phyloP scores from a whole-genome alignment of 2,113 vertebrate species.

The Myotis brandtii region DNA sequence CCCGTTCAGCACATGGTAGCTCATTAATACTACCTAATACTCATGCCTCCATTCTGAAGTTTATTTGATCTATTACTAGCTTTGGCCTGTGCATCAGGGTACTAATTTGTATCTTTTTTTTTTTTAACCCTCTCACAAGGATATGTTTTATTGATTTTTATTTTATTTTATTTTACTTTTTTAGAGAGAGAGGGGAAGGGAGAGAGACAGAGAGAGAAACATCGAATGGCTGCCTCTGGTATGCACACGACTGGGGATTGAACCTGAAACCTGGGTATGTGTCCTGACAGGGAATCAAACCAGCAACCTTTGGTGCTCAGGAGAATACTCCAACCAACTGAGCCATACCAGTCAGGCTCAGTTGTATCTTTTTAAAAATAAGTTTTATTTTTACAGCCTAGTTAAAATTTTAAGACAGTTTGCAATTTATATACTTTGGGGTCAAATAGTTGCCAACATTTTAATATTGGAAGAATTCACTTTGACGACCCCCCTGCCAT shows the following conservation, averaged over 20 bases:
- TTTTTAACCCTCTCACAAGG: neutral
- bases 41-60: conserved; percentile 8
- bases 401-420: conserved; percentile 26
- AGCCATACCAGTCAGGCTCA: too few species aligned
- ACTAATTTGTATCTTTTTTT: conserved; percentile 2
- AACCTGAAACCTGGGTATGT: neutral
- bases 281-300: neutral
- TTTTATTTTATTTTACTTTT: neutral
- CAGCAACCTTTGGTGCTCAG: neutral
- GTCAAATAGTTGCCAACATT: conserved; percentile 26
- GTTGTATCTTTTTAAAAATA: neutral
- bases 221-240: neutral
- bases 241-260: neutral
- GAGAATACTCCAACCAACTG: neutral
- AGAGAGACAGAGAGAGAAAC: neutral
- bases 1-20: neutral
- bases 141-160: neutral
- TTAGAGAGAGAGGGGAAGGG: neutral
- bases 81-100: neutral
- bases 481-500: neutral
- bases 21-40: neutral
- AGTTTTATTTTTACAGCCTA: neutral
- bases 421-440: neutral
- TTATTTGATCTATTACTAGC: conserved; percentile 33
- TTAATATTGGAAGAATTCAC: conserved; percentile 37